A percentile compares a stretch with the other conserved stretches of the same genome.
phyloP scores from a whole-genome alignment of 2,797 vertebrate genomes.

The Sorex maritimensis region DNA sequence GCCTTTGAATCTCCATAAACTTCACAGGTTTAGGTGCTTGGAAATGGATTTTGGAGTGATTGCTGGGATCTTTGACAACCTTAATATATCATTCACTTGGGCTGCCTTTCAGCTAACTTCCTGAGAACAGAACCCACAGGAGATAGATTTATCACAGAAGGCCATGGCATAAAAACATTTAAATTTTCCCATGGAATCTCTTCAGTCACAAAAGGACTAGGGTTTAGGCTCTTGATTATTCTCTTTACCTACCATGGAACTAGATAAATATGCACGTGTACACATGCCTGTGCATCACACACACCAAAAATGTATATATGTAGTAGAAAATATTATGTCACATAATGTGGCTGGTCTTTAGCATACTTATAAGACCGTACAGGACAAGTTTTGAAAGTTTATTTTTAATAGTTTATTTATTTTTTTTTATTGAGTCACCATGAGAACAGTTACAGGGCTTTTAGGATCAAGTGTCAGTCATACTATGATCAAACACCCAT shows the following conservation, averaged over 20 bases:
- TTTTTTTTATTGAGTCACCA: no score
- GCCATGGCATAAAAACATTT: conserved; percentile 41
- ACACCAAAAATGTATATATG: neutral
- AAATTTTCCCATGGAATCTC: neutral
- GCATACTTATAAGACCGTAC: neutral
- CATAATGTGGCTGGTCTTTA: neutral
- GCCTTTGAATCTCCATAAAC: conserved; percentile 44
- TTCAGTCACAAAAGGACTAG: neutral
- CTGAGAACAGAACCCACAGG: conserved; percentile 40
- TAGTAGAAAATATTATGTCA: neutral
- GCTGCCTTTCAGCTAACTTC: conserved; percentile 58
- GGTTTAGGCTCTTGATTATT: neutral
- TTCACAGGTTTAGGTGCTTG: neutral
- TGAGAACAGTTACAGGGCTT: no score
- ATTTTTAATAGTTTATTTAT: neutral
- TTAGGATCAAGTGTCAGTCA: no score
- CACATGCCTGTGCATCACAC: neutral
- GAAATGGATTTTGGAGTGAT: conserved; percentile 22
- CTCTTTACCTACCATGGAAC: neutral
- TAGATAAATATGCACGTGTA: neutral
- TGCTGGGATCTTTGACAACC: conserved; percentile 38
- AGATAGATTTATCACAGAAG: conserved; percentile 58
- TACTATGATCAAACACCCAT: no score
- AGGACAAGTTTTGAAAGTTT: neutral
- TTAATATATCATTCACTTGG: conserved; percentile 48